Evolutionary conservation across 2,888 invertebrate species (phyloP), one percentile per base, ranked within the genome.

Genomic region (Trachelus stipa): DNA sequence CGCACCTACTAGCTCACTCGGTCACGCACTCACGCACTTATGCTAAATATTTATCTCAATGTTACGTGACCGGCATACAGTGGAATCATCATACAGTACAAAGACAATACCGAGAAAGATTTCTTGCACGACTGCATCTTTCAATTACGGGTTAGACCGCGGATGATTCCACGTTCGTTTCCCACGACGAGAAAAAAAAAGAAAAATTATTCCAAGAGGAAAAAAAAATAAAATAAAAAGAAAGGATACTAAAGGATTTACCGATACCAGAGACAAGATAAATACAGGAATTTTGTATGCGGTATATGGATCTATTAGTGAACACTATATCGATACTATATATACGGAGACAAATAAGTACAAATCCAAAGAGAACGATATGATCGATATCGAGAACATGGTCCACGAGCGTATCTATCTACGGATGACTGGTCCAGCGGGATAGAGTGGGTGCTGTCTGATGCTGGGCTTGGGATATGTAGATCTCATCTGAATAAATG

Each of bases 1-100:
- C 73, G 31, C 76, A 76, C 37, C 74, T 76, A 34, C 69, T 69
- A n/a, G 75, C 77, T 56, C 69, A 68, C 69, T 75, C 76, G 37
- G 69, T 71, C 68, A 68, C 76, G 74, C 75, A 56, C 40, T 56
- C 68, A 68, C 76, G 74, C 75, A 56, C 56, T 56, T 56, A 56
- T 56, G 56, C 56, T 56, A 56, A 56, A 56, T 56, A 56, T 56
- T 56, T 56, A 56, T 56, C 56, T 56, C 56, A 2, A 56, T 56
- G 56, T 56, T 56, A 56, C 56, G 56, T 56, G 56, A 56, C 56
- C 23, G 56, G 56, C 23, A 56, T 56, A 56, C 56, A 23, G 23
- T 23, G 2, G 56, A 9, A 56, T 23, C 56, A 9, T 40, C 40
- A 1, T 23, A 23, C 56, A 56, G 56, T 56, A 23, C 23, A 23